Base-by-base conservation (phyloP, 2,888 invertebrate species). In the Lasioglossum morio region DNA sequence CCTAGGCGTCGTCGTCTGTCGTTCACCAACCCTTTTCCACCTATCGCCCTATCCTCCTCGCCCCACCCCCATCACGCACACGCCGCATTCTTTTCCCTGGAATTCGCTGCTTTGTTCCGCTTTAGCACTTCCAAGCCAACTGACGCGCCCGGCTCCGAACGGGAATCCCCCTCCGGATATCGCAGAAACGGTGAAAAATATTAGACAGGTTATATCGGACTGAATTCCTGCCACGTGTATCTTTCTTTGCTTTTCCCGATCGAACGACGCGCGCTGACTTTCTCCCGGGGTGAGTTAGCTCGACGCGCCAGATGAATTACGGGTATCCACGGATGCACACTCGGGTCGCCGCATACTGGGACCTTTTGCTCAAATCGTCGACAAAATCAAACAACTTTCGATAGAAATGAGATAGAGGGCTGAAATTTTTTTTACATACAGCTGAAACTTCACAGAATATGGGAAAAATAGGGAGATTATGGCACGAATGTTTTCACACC, bases 21-120 rank as follows among this genome's bases (percentile, higher is more conserved):
- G 30, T 30, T 30, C 73, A 40, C 76, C 72, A 69, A 37, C 37
- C 34, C 37, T 37, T 78, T 69, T 86, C 76, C 27, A 46, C n/a
- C 69, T 12, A 8, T 3, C 34, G 8, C 23, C 23, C 37, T 34
- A 1, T 8, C 37, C 69, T 23, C 19, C 10, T 37, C n/a, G n/a
- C n/a, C 30, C 30, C 69, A 34, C 37, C n/a, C 37, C 12, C 23
- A 70, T n/a, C 84, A 78, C 84, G 82, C 82, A 74, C 82, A 53
- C 73, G 63, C 69, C 81, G 86, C 90, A 90, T 92, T 91, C 92
- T 91, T 91, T 85, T 73, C 74, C 77, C 77, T 27, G 91, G 89
- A 91, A 92, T 91, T 91, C 79, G 81, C 81, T 72, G 86, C 89
- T 90, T 88, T 87, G 85, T 88, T 85, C 87, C 87, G 85, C 81